Base-by-base conservation (phyloP, 2,113 vertebrate genomes). In the Trematomus loennbergii region DNA sequence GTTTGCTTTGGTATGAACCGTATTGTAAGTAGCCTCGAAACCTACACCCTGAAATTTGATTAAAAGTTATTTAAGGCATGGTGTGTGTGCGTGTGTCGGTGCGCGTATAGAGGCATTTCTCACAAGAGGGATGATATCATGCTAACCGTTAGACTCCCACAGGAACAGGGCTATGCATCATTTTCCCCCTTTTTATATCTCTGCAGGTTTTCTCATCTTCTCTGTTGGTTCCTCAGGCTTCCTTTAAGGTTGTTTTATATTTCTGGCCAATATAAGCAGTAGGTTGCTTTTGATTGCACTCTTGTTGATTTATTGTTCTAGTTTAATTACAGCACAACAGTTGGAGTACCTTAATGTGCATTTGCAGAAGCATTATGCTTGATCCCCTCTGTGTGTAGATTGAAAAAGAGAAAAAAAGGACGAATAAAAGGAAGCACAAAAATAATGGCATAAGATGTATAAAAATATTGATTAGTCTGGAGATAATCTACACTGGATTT, bases 111-210 rank as follows among this genome's bases (percentile, higher is more conserved):
- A 86, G 63, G 85, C 84, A 88, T 93, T 88, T 87, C 88, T 93
- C 93, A 92, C 84, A 92, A 89, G 89, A 91, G 88, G 79, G 84
- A 91, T 91, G 91, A 93, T 91, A 89, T 91, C 91, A 85, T 87
- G 79, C 84, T 80, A 88, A 63, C 89, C 76, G 72, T 80, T 84
- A 89, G 87, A 86, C 87, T 90, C 90, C 90, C 90, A 69, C 70
- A 84, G 91, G 90, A 87, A 81, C 83, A 87, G 58, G 68, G 73
- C 83, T 80, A 87, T 91, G 89, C 89, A 91, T 91, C 82, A 92
- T 87, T 87, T 67, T 33, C 72, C 79, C 78, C 70, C 79, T 87
- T 88, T 92, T 89, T 90, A 88, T 91, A 88, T 85, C 87, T 88
- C 85, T 85, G 88, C 85, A 88, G 90, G 78, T 87, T 92, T 85